Conservation (phyloP, 2,888 invertebrate genomes). For the Aethes cnicana region DNA sequence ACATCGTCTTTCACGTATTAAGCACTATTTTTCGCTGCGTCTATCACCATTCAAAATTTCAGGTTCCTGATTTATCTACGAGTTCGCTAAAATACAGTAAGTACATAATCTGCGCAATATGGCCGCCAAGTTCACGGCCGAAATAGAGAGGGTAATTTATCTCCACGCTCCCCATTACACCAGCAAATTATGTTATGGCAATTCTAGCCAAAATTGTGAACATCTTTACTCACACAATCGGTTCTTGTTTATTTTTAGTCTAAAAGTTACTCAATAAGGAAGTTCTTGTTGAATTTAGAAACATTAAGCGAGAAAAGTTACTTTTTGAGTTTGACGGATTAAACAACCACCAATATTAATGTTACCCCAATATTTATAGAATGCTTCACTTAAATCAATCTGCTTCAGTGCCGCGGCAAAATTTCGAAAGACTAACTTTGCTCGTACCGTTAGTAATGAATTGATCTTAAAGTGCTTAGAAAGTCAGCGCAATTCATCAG, state of each 20-base stretch:
- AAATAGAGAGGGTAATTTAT: constrained; percentile 54
- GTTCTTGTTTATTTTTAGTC: constrained; percentile 25
- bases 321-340: too few species aligned
- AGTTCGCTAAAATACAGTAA: constrained; percentile 39
- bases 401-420: not conserved
- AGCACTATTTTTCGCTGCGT: too few species aligned
- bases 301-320: too few species aligned
- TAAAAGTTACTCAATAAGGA: constrained; percentile 1
- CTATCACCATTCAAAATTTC: not conserved
- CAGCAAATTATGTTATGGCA: constrained; percentile 60
- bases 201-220: constrained; percentile 37
- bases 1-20: too few species aligned
- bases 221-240: constrained; percentile 32
- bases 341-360: too few species aligned
- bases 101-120: constrained; percentile 45
- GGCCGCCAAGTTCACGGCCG: constrained; percentile 54
- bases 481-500: not conserved
- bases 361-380: too few species aligned
- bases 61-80: constrained; percentile 11
- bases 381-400: too few species aligned
- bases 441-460: not conserved
- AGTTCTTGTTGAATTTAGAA: not conserved
- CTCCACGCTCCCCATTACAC: constrained; percentile 56
- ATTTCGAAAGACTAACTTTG: not conserved
- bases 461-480: not conserved